These are phyloP conservation scores for Argyra leucocephala DNA, from an alignment of 2,888 invertebrate species.

Conservation along the genomic window DNA sequence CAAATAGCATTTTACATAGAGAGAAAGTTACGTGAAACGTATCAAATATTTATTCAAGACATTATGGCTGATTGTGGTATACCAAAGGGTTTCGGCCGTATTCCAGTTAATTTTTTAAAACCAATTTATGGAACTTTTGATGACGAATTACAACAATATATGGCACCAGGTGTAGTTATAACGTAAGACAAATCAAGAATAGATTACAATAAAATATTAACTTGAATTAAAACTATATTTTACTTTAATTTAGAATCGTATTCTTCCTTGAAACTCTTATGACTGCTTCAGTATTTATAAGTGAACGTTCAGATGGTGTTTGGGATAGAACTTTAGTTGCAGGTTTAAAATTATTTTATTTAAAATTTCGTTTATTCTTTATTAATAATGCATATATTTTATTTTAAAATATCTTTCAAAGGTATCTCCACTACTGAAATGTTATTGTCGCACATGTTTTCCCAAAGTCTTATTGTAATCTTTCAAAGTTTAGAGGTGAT, in stretches of 20 bases:
- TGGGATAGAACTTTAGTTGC: constrained; percentile 81
- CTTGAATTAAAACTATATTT: background rate
- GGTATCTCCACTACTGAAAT: constrained; percentile 71
- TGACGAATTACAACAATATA: constrained; percentile 65
- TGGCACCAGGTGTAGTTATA: constrained; percentile 75
- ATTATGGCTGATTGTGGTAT: constrained; percentile 57
- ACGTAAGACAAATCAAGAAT: constrained; percentile 61
- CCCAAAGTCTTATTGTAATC: constrained; percentile 64
- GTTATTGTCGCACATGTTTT: constrained; percentile 65
- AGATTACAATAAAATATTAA: background rate
- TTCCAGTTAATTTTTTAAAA: constrained; percentile 58
- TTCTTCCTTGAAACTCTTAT: constrained; percentile 78
- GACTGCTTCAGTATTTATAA: constrained; percentile 71
- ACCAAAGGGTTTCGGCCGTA: constrained; percentile 47
- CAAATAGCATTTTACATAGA: constrained; percentile 71
- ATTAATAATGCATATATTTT: background rate
- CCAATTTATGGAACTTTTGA: constrained; percentile 61
- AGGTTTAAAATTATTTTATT: constrained; percentile 37
- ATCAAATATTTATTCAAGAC: constrained; percentile 55
- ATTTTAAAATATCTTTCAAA: constrained; percentile 12
- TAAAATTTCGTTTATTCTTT: constrained; percentile 21
- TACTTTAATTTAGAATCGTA: constrained; percentile 53
- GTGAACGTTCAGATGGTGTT: constrained; percentile 72
- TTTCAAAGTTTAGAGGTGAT: constrained; percentile 54
- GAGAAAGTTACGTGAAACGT: constrained; percentile 57